A percentile compares a stretch with the other conserved stretches of the same genome.
These are phyloP conservation scores for Desmophyllum pertusum DNA, from an alignment of 92 coral and sea anemone species.

Conservation along the genomic window DNA sequence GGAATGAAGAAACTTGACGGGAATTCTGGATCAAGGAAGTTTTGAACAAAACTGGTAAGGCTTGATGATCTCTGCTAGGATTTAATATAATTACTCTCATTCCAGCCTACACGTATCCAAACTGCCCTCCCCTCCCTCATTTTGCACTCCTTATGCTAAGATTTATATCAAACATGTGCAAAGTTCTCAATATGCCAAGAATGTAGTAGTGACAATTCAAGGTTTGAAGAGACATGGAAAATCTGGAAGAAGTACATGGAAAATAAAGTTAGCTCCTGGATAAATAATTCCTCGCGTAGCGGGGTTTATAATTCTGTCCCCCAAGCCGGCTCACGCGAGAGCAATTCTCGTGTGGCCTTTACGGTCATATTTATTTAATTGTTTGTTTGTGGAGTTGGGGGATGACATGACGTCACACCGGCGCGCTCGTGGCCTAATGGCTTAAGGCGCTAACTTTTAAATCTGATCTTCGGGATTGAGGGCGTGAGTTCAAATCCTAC, in stretches of 20 bases:
- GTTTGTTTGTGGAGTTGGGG: too few relatives aligned
- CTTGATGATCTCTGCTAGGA: not conserved
- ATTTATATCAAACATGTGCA: not conserved
- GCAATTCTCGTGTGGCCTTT: too few relatives aligned
- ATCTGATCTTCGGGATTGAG: too few relatives aligned
- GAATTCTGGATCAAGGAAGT: constrained; percentile 83
- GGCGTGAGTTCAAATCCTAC: too few relatives aligned
- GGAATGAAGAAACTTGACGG: constrained; percentile 84
- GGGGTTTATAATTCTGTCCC: too few relatives aligned
- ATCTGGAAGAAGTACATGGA: constrained; percentile 2
- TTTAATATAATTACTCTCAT: not conserved
- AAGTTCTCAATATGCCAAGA: not conserved
- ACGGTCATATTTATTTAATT: too few relatives aligned
- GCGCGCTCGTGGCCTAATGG: too few relatives aligned
- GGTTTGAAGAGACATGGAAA: not conserved
- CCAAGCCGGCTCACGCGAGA: too few relatives aligned
- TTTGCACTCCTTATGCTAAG: not conserved
- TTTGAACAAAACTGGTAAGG: constrained; percentile 90
- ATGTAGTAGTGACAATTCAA: not conserved
- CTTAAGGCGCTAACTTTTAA: too few relatives aligned
- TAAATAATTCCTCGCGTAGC: too few relatives aligned
- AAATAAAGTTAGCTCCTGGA: too few relatives aligned
- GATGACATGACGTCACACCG: too few relatives aligned
- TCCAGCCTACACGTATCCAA: not conserved
- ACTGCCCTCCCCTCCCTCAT: not conserved